Evolutionary conservation across 2,113 vertebrate species (phyloP).

Genomic region (Glaucidium brasilianum): DNA sequence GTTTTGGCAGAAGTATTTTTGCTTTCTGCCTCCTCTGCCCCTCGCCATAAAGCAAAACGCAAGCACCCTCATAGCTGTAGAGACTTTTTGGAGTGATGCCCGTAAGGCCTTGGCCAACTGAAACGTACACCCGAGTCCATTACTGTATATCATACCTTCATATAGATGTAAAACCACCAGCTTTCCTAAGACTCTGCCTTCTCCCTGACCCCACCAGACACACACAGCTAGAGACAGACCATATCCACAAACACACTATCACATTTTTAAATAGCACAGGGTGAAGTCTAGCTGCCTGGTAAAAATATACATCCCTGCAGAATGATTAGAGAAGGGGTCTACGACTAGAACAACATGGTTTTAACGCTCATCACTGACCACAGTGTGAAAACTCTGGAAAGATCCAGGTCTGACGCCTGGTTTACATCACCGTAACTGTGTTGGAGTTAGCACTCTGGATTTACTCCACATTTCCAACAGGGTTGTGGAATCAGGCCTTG

Average conservation of each 20-base stretch:
- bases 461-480: background rate
- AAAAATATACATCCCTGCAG: background rate
- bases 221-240: background rate
- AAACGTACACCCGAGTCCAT: background rate
- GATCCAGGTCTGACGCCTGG: background rate
- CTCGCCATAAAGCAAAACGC: background rate
- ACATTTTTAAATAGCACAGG: background rate
- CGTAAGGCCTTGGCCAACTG: background rate
- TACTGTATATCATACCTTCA: background rate
- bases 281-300: background rate
- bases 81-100: background rate
- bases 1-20: background rate
- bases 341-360: background rate
- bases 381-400: fast-evolving
- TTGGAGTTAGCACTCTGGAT: background rate
- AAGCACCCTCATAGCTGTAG: background rate
- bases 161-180: background rate
- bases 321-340: background rate
- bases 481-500: background rate
- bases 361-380: background rate
- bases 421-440: background rate
- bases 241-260: too few relatives aligned
- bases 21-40: background rate
- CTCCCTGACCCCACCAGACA: background rate
- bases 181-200: background rate